phyloP scores from a whole-genome alignment of 2,888 invertebrate species.

The Lasiommata megera region DNA sequence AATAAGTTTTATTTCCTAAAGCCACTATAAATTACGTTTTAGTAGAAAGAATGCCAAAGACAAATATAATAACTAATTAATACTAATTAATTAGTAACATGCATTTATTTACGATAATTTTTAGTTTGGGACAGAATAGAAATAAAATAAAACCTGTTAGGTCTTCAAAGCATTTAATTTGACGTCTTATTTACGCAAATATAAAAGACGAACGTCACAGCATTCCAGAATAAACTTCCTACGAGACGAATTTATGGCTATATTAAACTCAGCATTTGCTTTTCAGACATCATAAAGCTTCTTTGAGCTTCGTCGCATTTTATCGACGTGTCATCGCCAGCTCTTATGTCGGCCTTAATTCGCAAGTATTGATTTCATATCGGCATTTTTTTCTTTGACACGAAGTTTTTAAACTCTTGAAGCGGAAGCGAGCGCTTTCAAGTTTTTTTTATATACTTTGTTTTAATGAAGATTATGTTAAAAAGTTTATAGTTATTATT shows the following conservation, averaged over 20 bases:
- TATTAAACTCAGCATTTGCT: not conserved
- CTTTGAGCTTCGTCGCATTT: not conserved
- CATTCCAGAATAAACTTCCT: not conserved
- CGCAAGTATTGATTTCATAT: slow-evolving; percentile 2
- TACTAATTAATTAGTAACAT: no score
- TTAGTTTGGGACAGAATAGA: no score
- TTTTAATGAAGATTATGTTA: no score
- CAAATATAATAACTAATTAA: no score
- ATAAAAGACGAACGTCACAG: not conserved
- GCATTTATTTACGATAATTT: no score
- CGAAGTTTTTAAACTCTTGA: not conserved
- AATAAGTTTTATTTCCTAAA: no score
- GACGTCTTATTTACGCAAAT: no score
- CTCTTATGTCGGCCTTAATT: slow-evolving; percentile 13
- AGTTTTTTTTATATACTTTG: not conserved
- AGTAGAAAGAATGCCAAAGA: no score
- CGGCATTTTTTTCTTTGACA: slow-evolving; percentile 3
- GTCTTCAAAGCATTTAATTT: no score
- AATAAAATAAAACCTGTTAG: no score
- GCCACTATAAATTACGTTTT: no score
- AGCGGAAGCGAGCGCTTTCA: not conserved
- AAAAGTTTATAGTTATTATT: no score
- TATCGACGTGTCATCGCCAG: not conserved
- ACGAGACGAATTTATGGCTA: not conserved
- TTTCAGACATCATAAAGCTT: not conserved